phyloP scores from a whole-genome alignment of 2,888 invertebrate species.

The Hirtodrosophila duncani region DNA sequence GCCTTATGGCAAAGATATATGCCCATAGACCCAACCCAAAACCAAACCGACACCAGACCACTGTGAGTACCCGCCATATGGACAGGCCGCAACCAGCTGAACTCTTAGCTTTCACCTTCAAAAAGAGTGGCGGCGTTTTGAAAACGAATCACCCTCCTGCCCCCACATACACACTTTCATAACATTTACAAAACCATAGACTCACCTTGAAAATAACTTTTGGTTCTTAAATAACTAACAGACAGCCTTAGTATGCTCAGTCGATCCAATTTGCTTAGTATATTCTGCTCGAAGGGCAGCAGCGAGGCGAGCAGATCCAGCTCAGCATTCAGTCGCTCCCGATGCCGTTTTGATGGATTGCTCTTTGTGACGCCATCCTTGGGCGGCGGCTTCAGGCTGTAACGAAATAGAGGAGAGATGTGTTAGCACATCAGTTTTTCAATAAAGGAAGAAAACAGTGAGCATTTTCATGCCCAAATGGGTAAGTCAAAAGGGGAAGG shows the following conservation, averaged over 20 bases:
- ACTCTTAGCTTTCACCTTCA: too few relatives aligned
- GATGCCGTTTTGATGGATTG: constrained; percentile 98
- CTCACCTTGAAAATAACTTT: constrained; percentile 99
- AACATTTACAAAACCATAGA: too few relatives aligned
- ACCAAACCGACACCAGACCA: background rate
- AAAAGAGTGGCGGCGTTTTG: too few relatives aligned
- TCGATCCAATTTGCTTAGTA: constrained; percentile 97
- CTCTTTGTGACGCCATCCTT: constrained; percentile 97
- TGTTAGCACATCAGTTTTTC: constrained; percentile 15
- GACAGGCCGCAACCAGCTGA: too few relatives aligned
- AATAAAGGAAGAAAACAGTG: constrained; percentile 35
- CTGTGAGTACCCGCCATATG: constrained; percentile 42
- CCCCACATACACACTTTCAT: too few relatives aligned
- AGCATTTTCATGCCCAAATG: constrained; percentile 56
- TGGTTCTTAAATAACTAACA: constrained; percentile 98
- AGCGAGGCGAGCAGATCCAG: constrained; percentile 96
- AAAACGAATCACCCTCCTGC: too few relatives aligned
- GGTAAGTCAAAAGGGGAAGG: constrained; percentile 18
- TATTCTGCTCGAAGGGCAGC: constrained; percentile 97
- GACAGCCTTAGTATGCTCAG: constrained; percentile 97
- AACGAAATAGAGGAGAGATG: constrained; percentile 52
- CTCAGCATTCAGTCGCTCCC: constrained; percentile 98
- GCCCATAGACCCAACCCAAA: constrained; percentile 1
- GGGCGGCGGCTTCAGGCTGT: constrained; percentile 95
- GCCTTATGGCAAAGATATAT: constrained; percentile 46